Evolutionary conservation across 2,888 invertebrate species (phyloP), one percentile per base, ranked within the genome.

Genomic region (Eristalis intricaria): DNA sequence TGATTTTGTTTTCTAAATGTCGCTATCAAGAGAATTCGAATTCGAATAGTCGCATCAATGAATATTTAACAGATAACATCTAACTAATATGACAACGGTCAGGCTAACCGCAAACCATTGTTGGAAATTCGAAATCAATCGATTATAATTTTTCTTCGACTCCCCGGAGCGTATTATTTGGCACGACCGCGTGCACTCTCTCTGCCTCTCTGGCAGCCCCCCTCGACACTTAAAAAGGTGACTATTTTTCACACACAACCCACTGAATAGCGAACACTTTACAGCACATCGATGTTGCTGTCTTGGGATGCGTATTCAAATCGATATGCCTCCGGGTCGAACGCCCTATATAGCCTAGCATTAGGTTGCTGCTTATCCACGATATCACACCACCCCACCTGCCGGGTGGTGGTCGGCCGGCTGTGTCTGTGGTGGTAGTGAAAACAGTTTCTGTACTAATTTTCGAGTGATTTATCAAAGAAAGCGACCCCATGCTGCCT

Each of bases 21-120:
- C 64, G 73, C 76, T 38, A 77, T 77, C 66, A 80, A 75, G 73
- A 40, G 64, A 64, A 78, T 75, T 69, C 78, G 19, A 73, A 60
- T 4, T 32, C 32, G 32, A 32, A 32, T 32, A 56, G 32, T 32
- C 32, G 32, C 1, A 73, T 79, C 58, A 63, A 86, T 86, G 78
- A 82, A 86, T 82, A 86, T 82, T 82, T 82, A 85, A 73, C 73
- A 77, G 71, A 63, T 81, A 81, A 50, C 78, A 65, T 61, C 68
- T 70, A 61, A 82, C 65, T 79, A 70, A 86, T 75, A 70, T 70
- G 78, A 82, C 77, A 81, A 82, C 74, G 74, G 61, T 68, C 74
- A 66, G 43, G 23, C 70, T 71, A 70, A 70, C 78, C 78, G 74
- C 86, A 75, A 75, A 29, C 74, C 26, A 68, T 75, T 78, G 74